phyloP scores from a whole-genome alignment of 2,888 invertebrate genomes.

The Cotesia congregata region DNA sequence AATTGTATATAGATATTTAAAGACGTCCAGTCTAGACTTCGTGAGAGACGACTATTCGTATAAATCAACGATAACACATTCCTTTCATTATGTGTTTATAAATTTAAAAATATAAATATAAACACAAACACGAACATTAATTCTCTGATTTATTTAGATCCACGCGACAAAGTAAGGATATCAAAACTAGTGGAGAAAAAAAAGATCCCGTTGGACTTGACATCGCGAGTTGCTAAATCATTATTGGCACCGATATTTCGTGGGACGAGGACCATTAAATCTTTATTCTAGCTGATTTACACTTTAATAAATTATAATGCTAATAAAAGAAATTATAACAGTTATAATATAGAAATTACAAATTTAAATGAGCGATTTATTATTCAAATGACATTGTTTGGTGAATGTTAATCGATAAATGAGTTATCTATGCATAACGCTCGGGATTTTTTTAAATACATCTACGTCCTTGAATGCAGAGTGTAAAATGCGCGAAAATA shows the following conservation, averaged over 20 bases:
- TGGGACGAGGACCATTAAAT: background rate
- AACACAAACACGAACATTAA: background rate
- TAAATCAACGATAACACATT: background rate
- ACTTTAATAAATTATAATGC: background rate
- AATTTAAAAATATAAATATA: background rate
- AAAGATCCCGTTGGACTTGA: constrained; percentile 20
- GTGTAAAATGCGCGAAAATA: background rate
- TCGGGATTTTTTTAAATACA: background rate
- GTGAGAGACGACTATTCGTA: background rate
- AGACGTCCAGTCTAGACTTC: background rate
- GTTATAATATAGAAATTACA: background rate
- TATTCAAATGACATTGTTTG: background rate
- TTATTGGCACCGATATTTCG: background rate
- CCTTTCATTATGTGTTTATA: background rate
- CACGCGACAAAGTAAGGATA: background rate
- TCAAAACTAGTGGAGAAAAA: constrained; percentile 27
- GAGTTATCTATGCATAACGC: background rate
- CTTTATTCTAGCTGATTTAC: background rate
- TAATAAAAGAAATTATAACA: background rate
- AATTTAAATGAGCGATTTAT: background rate
- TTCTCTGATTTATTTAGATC: background rate
- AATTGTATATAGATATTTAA: background rate
- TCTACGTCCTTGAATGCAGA: background rate
- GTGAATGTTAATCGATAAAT: background rate
- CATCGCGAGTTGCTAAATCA: constrained; percentile 2